Evolutionary conservation across 1,140 invertebrate genomes (phyloP), one percentile per base, ranked within the genome.

Genomic region (Proctacanthus coquilletti): DNA sequence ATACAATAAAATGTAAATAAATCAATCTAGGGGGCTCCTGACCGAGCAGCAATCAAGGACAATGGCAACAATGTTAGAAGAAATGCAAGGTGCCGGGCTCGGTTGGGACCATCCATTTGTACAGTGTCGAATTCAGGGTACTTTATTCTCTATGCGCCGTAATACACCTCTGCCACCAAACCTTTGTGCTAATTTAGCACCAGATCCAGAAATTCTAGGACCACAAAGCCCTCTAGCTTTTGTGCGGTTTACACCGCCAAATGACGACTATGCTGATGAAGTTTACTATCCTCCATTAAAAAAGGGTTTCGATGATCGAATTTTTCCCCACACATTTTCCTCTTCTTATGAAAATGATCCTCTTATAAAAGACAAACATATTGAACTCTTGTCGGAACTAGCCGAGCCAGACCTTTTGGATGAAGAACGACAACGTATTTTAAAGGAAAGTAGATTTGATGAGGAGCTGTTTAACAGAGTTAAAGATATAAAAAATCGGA

Each of bases 241-340:
- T 45, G 75, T 91, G 2, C 76, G 75, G 41, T 87, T 84, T 45
- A 77, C 71, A 1, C 80, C 83, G 4, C 83, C 80, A 38, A 68
- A 70, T 23, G 62, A 66, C 3, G 70, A 78, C 43, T 83, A 75
- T 49, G 77, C 78, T 3, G 79, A 84, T 47, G 74, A 83, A 60
- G 62, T 83, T n/a, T 86, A 81, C 52, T 77, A 71, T 27, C 23
- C 23, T 9, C 23, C 23, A 27, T 13, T 13, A 13, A 27, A 27
- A 27, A 27, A 27, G 13, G 23, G 23, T 9, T 27, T 27, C 13
- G 23, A 27, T 27, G 23, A 27, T 27, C 23, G 23, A 27, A 8
- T 27, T 8, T 27, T n/a, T n/a, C n/a, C n/a, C n/a, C n/a, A n/a
- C n/a, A n/a, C n/a, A n/a, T n/a, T n/a, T n/a, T n/a, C n/a, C n/a